Evolutionary conservation across 2,888 invertebrate species (phyloP), one percentile per base, ranked within the genome.

Genomic region (Baronia brevicornis): DNA sequence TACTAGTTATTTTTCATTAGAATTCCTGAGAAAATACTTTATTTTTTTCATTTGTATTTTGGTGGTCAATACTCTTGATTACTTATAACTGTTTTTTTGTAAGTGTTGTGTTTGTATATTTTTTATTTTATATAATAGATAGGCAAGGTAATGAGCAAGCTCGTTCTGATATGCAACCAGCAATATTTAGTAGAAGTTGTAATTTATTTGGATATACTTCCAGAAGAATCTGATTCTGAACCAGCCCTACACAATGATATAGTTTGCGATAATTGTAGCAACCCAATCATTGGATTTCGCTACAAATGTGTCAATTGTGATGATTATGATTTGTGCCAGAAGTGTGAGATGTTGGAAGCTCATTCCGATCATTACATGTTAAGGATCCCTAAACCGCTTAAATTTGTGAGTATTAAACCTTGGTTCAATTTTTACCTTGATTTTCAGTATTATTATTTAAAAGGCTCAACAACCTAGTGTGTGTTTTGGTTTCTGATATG

Each of bases 241-340:
- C 41, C 46, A 3, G 43, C 46, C 0, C 52, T 51, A 3, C 91
- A 93, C 53, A 54, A 64, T 0, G 82, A 85, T 4, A 86, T 95
- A 0, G 58, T 84, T 2, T 96, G 96, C 57, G 92, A 96, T 63
- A 86, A 78, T 7, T 96, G 96, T 53, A 75, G 89, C 0, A 67
- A 71, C 0, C 54, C 69, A 0, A 84, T 96, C 2, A 47, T 68
- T n/a, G 95, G 95, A 0, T 90, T 89, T 47, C 89, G 96, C 1
- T 96, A 93, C 78, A 96, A 95, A 66, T 96, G 96, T 59, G 67
- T 92, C 8, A 86, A 89, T 31, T 96, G 96, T 47, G 64, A 80
- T 0, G 90, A 96, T 61, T 96, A 84, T 60, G 96, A 96, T 61
- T 84, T 96, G 7, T 96, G 96, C 56, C 75, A 84, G 13, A 70